Evolutionary conservation across 2,797 vertebrate species (phyloP), one percentile per base, ranked within the genome.

Genomic region (Molothrus aeneus): DNA sequence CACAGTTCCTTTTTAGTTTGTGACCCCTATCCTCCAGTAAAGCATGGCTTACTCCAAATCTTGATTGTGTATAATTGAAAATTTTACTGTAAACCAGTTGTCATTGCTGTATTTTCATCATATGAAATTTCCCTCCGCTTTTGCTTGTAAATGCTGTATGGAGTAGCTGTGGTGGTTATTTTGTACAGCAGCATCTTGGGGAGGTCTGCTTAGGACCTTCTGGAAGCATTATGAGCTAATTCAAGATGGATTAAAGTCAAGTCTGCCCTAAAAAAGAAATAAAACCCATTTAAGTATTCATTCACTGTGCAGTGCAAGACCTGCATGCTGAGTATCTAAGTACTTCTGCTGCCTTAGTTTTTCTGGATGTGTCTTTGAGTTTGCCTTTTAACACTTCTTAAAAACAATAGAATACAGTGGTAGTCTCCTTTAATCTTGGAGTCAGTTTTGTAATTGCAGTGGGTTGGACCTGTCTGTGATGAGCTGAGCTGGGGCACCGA

Each of bases 241-340:
- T 92, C 43, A 86, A 69, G 10, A 10, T 75, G 72, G 69, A 94
- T 95, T 96, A 93, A 97, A 75, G 54, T 93, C 82, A 93, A n/a
- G 20, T 90, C 53, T 93, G 8, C 72, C 72, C 77, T 80, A 61
- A 88, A 95, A 79, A 93, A 95, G 64, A 86, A 84, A 79, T 66
- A 36, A 61, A 92, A 64, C 26, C 51, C 36, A 28, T 57, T 43
- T 69, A 93, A 88, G 14, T 94, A 70, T 61, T 29, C 47, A 15
- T 74, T 69, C 2, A 1, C 80, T 92, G 82, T 86, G 54, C 40
- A 89, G 18, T 20, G 15, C 51, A 59, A 71, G 65, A 75, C 45
- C 42, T 81, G 45, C 31, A 45, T 47, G 31, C 64, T 59, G 74
- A 94, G 34, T 64, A 86, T 34, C 42, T 93, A 66, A 71, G 75